Base-by-base conservation (phyloP, 2,888 invertebrate species). In the Aphodius sticticus region DNA sequence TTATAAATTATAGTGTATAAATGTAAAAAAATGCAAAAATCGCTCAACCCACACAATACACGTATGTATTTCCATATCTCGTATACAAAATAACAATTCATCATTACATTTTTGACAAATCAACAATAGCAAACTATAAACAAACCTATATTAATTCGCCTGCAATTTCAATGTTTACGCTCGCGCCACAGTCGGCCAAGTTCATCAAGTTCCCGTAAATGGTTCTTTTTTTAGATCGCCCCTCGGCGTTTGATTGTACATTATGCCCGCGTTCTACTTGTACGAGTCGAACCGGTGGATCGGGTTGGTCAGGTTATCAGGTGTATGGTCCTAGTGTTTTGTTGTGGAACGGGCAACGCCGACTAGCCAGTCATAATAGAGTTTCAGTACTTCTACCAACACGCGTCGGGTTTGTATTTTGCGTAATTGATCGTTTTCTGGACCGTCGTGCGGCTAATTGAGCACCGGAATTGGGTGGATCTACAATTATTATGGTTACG, bases 181-280 rank as follows among this genome's bases (percentile, higher is more conserved):
- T 53, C 53, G 53, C 53, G 9, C 12, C 53, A 26, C 26, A 26
- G 26, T 53, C 53, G 53, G 53, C 53, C 53, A 53, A 53, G 53
- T 53, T 53, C 53, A 53, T 53, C 53, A 53, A 53, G 53, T 53
- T 53, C 53, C 53, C 53, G 53, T 53, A 53, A 53, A 53, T 53
- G 53, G 53, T 53, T 53, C 53, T 53, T 53, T 53, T 53, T 53
- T 53, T 53, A 53, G 53, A 53, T 53, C 53, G 53, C 53, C 53
- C 53, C 53, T 53, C 53, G 53, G 53, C 53, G 53, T 53, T 53
- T 3, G 53, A 53, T 53, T 53, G 53, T 12, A 53, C 12, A 53
- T 53, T 9, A 53, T 53, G 26, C 26, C 26, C 26, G 26, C 26
- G 26, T 26, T 26, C 26, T 2, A 26, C 26, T 26, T 26, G 26